phyloP scores from a whole-genome alignment of 2,797 vertebrate species.

The Coreius guichenoti region DNA sequence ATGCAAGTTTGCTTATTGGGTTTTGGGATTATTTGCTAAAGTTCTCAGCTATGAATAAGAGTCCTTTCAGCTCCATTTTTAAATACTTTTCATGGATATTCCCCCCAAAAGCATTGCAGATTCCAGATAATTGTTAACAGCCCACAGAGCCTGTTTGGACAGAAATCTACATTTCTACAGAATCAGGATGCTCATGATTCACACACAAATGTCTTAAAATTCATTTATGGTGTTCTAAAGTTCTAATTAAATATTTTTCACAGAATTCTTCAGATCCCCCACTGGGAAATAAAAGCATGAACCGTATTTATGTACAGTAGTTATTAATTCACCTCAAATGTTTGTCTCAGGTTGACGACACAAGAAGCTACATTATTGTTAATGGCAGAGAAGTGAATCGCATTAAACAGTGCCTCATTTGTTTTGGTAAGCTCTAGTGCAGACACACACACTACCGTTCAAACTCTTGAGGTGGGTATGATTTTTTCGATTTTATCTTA shows the following conservation, averaged over 20 bases:
- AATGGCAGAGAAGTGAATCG: not conserved
- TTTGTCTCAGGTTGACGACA: conserved; percentile 57
- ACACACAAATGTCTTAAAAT: not conserved
- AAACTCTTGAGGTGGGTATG: no score
- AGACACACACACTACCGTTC: not conserved
- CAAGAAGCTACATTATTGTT: conserved; percentile 49
- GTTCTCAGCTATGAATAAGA: not conserved
- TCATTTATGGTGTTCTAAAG: no score
- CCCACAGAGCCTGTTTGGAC: not conserved
- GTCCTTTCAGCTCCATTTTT: not conserved
- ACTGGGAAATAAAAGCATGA: not conserved
- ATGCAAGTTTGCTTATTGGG: not conserved
- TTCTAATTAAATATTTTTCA: not conserved
- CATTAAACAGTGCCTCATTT: conserved; percentile 59
- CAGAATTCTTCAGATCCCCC: not conserved
- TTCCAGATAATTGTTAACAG: not conserved
- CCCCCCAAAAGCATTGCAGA: not conserved
- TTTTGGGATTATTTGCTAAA: not conserved
- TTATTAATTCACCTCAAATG: not conserved
- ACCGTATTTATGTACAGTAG: not conserved
- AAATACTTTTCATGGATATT: not conserved
- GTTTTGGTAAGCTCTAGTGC: conserved; percentile 55
- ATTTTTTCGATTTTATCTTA: no score
- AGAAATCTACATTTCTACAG: not conserved
- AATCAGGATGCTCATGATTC: not conserved